Evolutionary conservation across 2,888 invertebrate genomes (phyloP).

Genomic region (Penaeus monodon): DNA sequence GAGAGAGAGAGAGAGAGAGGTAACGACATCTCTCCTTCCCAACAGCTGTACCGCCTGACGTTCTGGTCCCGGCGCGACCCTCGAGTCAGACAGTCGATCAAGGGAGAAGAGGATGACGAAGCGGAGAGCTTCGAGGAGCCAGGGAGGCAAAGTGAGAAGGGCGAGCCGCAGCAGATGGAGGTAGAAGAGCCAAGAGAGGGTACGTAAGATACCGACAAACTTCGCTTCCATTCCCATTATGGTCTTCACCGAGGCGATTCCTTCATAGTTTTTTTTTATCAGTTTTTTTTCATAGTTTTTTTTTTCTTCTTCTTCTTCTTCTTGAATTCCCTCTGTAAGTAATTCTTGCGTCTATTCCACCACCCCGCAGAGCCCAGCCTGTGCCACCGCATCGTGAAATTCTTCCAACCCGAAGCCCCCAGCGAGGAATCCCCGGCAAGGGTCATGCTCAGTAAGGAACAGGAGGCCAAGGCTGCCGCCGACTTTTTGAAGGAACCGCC

Average conservation of each 20-base stretch:
- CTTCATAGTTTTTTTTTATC: too few relatives aligned
- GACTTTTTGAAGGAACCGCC: constrained; percentile 16
- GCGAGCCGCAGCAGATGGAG: too few relatives aligned
- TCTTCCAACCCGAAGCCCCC: too few relatives aligned
- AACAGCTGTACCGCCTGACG: constrained; percentile 58
- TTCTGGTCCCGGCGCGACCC: constrained; percentile 66
- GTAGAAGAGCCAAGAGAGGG: too few relatives aligned
- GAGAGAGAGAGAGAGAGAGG: neutral
- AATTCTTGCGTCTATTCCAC: too few relatives aligned
- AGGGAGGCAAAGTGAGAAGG: neutral
- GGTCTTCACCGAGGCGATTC: too few relatives aligned
- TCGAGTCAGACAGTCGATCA: constrained; percentile 66
- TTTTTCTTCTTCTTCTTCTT: too few relatives aligned
- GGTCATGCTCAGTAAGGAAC: neutral
- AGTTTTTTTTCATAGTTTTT: too few relatives aligned
- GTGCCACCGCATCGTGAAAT: neutral
- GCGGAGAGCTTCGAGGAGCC: neutral
- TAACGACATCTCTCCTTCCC: neutral
- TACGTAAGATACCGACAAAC: too few relatives aligned
- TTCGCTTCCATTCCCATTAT: too few relatives aligned
- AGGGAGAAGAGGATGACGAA: neutral
- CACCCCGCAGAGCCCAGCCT: neutral
- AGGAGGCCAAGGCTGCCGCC: neutral
- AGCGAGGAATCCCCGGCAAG: neutral
- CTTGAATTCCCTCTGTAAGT: too few relatives aligned